Evolutionary conservation across 2,888 invertebrate genomes (phyloP).

Genomic region (Tupiocoris notatus): DNA sequence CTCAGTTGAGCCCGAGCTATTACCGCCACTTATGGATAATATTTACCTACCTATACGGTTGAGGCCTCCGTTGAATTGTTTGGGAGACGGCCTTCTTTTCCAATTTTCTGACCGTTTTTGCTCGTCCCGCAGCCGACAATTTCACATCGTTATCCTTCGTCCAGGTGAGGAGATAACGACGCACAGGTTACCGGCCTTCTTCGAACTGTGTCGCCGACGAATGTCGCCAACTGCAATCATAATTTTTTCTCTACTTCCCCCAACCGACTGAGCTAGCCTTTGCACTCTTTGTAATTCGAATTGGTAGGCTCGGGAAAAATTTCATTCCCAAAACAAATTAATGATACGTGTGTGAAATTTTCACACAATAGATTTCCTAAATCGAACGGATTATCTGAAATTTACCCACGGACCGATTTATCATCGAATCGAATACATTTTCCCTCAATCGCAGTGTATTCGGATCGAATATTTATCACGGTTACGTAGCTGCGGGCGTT

Average conservation of each 20-base stretch:
- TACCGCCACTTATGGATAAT: neutral
- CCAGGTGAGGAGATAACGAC: neutral
- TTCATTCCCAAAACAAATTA: too few relatives aligned
- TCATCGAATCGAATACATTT: too few relatives aligned
- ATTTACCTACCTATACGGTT: neutral
- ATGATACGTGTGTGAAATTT: too few relatives aligned
- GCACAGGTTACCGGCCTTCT: neutral
- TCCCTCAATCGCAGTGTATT: too few relatives aligned
- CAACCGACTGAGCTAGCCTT: too few relatives aligned
- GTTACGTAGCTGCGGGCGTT: too few relatives aligned
- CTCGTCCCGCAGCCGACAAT: neutral
- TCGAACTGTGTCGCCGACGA: neutral
- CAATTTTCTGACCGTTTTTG: neutral
- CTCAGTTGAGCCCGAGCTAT: neutral
- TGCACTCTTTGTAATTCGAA: too few relatives aligned
- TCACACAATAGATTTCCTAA: too few relatives aligned
- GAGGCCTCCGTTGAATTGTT: neutral
- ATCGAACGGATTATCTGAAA: too few relatives aligned
- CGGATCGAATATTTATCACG: too few relatives aligned
- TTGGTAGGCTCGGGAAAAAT: too few relatives aligned
- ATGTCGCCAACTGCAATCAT: neutral
- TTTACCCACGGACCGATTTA: too few relatives aligned
- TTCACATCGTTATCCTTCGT: neutral
- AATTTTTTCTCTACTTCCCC: neutral
- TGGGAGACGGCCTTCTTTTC: neutral